Percentiles rank a stretch among this genome's conserved stretches.
These are phyloP conservation scores for Lota lota DNA, from an alignment of 2,113 vertebrate genomes.

Conservation along the genomic window DNA sequence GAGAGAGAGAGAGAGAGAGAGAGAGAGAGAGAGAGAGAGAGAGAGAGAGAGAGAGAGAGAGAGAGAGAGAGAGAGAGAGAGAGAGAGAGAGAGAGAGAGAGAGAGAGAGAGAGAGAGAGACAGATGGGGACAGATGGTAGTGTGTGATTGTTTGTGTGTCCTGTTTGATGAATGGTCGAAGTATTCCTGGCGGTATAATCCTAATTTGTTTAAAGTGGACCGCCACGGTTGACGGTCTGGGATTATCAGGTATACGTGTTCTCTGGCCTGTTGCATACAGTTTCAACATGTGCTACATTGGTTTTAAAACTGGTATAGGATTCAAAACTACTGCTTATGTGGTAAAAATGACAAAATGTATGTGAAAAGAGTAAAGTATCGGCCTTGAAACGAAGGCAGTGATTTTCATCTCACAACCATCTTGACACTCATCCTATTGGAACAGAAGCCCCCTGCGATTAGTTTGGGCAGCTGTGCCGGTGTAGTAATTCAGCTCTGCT, in stretches of 20 bases:
- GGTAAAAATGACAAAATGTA: no score
- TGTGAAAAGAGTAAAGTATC: no score
- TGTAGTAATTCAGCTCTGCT: no score
- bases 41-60: background rate
- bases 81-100: background rate
- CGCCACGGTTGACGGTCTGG: conserved; percentile 31
- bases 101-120: background rate
- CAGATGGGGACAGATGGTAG: conserved; percentile 59
- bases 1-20: background rate
- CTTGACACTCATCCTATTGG: no score
- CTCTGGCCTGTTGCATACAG: conserved; percentile 3
- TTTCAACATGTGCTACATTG: no score
- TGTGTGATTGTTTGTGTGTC: conserved; percentile 25
- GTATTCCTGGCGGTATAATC: conserved; percentile 45
- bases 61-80: background rate
- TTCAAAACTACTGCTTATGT: no score
- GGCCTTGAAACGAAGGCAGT: no score
- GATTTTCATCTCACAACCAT: no score
- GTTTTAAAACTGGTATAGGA: no score
- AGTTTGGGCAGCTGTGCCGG: no score
- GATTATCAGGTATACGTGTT: conserved; percentile 31
- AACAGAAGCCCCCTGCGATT: no score
- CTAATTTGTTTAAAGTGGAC: conserved; percentile 60
- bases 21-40: background rate
- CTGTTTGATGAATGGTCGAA: conserved; percentile 44